A percentile compares a stretch with the other conserved stretches of the same genome.
phyloP scores from a whole-genome alignment of 2,113 vertebrate genomes.

The Sylvia atricapilla region DNA sequence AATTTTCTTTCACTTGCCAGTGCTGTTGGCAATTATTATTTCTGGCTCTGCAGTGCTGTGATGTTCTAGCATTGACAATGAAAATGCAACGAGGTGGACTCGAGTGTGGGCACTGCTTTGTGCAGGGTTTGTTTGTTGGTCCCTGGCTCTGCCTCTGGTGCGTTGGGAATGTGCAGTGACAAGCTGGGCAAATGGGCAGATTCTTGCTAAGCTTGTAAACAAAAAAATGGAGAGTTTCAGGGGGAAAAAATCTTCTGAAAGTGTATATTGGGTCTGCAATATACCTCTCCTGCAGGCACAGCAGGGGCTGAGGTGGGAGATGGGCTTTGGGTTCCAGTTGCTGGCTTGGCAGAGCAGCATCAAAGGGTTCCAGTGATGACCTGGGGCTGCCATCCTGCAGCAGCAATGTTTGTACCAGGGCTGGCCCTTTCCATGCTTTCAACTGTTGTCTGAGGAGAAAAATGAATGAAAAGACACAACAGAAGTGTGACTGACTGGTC shows the following conservation, averaged over 20 bases:
- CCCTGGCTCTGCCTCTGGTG: background rate
- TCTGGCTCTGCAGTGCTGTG: background rate
- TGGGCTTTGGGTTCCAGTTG: background rate
- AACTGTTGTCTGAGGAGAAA: background rate
- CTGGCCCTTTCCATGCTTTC: background rate
- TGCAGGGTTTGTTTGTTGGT: background rate
- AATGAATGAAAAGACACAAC: background rate
- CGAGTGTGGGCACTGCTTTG: background rate
- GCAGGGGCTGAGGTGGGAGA: background rate
- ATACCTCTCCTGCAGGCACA: background rate
- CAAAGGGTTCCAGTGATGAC: background rate
- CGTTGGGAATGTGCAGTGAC: fast-evolving
- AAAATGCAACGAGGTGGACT: background rate
- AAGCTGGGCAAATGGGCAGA: background rate
- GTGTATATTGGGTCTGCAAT: fast-evolving
- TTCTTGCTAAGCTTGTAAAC: background rate
- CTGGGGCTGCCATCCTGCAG: fast-evolving
- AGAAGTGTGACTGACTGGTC: background rate
- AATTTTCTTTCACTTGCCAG: background rate
- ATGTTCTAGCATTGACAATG: background rate
- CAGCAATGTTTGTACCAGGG: background rate
- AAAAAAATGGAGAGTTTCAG: background rate
- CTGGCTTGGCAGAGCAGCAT: background rate
- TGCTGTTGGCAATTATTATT: background rate
- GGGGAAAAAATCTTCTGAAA: background rate